phyloP scores from a whole-genome alignment of 2,888 invertebrate species.

The Parnassius orleans region DNA sequence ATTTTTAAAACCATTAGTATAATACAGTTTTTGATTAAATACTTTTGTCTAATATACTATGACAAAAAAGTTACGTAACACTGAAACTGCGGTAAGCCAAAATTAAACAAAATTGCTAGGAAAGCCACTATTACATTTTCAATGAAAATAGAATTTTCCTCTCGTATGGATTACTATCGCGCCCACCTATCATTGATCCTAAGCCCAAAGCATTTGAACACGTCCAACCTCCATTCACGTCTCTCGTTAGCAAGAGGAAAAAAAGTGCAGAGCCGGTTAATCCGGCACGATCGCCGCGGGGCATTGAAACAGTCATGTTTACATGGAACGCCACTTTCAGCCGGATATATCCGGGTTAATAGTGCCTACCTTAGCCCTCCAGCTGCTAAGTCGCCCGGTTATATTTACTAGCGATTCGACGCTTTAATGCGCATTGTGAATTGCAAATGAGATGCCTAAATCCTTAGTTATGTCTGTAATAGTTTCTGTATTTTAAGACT shows the following conservation, averaged over 20 bases:
- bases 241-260: slow-evolving; percentile 31
- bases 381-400: slow-evolving; percentile 18
- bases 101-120: no score
- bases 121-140: slow-evolving; percentile 6
- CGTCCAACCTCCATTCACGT: slow-evolving; percentile 33
- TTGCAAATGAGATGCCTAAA: not conserved
- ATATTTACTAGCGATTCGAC: slow-evolving; percentile 11
- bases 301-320: slow-evolving; percentile 40
- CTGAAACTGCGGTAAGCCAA: no score
- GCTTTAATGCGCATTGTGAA: slow-evolving; percentile 3
- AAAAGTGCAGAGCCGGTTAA: slow-evolving; percentile 37
- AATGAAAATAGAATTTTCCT: slow-evolving; percentile 18
- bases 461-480: not conserved
- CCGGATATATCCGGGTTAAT: slow-evolving; percentile 26
- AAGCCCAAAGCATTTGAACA: slow-evolving; percentile 34
- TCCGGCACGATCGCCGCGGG: slow-evolving; percentile 42
- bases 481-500: not conserved
- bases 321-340: slow-evolving; percentile 49
- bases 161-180: slow-evolving; percentile 11
- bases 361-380: slow-evolving; percentile 14
- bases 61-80: no score
- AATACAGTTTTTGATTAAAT: no score
- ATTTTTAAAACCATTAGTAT: no score
- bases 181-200: slow-evolving; percentile 34
- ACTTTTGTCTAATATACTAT: no score